Evolutionary conservation across 2,888 invertebrate genomes (phyloP), one percentile per base, ranked within the genome.

Genomic region (Acanthosoma haemorrhoidale): DNA sequence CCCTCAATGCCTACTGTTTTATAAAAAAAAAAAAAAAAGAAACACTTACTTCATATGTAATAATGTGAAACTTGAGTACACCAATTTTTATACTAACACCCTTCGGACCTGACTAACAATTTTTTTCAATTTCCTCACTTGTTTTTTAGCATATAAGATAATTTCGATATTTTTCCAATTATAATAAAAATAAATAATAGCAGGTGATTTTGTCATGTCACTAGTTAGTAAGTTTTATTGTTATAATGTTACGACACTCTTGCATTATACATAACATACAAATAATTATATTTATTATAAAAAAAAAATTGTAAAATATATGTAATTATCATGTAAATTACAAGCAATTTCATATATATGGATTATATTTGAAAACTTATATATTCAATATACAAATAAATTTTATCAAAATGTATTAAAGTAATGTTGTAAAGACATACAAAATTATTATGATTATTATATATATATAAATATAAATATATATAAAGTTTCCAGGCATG

Each of bases 271-370:
- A 63, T 38, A 34, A 21, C 18, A 69, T 64, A 64, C 38, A 69
- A 69, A 59, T 59, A 69, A 59, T 41, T 70, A 70, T 70, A 70
- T 70, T 70, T 70, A 70, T 70, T 70, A 72, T 72, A 43, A 59
- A 64, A n/a, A n/a, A n/a, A 59, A 36, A 70, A 58, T 66, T 72
- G 72, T 72, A 72, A 69, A 60, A 72, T 71, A 70, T 41, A 68
- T 72, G 72, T 72, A 72, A 72, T 69, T 72, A 72, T 38, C 43
- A 69, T 72, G 72, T 72, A 71, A 57, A 72, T 71, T 69, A 66
- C 67, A 64, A 60, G n/a, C 60, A 66, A 71, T 72, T 72, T 72
- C 72, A 71, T 71, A 72, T n/a, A n/a, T 66, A 69, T 71, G 58
- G 71, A 70, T 69, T 72, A 68, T 70, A 68, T 72, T 68, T 68